Evolutionary conservation across 2,113 vertebrate species (phyloP), one percentile per base, ranked within the genome.

Genomic region (Carollia perspicillata): DNA sequence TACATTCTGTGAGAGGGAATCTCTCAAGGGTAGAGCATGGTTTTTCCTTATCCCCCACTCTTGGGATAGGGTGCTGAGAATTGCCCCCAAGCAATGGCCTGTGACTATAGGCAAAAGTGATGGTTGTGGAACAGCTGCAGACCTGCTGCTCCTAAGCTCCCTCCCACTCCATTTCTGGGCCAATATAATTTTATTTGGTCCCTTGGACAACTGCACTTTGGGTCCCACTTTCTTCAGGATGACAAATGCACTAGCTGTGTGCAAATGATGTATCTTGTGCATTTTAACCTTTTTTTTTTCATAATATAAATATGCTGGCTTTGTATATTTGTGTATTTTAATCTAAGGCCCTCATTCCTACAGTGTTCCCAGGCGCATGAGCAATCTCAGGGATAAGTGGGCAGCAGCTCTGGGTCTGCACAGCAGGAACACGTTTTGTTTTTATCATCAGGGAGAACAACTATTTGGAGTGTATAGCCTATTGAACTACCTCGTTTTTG

Each of bases 271-370:
- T 98, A 98, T 99, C 98, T 98, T 98, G 98, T 98, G 98, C 18
- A 96, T 98, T 98, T 98, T 97, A 79, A 87, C 91, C 96, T 97
- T 94, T 97, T 97, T 94, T 97, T 97, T 92, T 97, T 95, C 96
- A 89, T 97, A 97, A 98, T 98, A 98, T 98, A 98, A 98, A 98
- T 98, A 97, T 98, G 97, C 95, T 96, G 97, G 94, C 96, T 98
- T 98, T 98, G 97, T 98, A 98, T 98, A 98, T 98, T 98, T 98
- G 97, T 98, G 98, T 98, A 98, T 98, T 98, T 98, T 99, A 98
- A 98, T 98, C 96, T 98, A 98, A 97, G 97, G 98, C 98, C 98
- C 60, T 96, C 98, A 96, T 98, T 98, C 98, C 98, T 98, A 98
- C 98, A 98, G 98, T 98, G 97, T 98, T 98, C 98, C 98, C 98